These are phyloP conservation scores for Drosophila kurseongensis DNA, from an alignment of 1,140 invertebrate species.

Conservation along the genomic window DNA sequence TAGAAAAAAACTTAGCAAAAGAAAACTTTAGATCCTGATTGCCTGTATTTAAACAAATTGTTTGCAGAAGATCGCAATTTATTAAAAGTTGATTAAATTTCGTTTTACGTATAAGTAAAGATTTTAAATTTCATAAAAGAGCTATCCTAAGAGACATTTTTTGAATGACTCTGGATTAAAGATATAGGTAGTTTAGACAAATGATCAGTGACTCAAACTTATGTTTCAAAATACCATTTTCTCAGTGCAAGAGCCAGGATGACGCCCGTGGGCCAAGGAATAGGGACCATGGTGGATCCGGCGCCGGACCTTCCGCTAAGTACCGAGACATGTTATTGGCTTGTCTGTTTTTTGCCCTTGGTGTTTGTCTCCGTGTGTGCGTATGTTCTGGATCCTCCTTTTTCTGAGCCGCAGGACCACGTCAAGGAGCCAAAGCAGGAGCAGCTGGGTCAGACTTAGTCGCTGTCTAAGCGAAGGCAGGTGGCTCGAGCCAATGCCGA, in stretches of 20 bases:
- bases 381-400: slow-evolving; percentile 21
- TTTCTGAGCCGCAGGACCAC: slow-evolving; percentile 32
- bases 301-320: slow-evolving; percentile 36
- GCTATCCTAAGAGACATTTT: too few species aligned
- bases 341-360: slow-evolving; percentile 18
- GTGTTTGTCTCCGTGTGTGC: slow-evolving; percentile 4
- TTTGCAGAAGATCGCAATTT: too few species aligned
- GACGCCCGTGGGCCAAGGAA: slow-evolving; percentile 6
- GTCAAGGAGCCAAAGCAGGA: slow-evolving; percentile 2
- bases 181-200: too few species aligned
- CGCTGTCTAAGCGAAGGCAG: slow-evolving; percentile 41
- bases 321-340: slow-evolving; percentile 60
- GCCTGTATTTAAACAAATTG: too few species aligned
- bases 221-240: not conserved
- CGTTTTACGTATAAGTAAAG: too few species aligned
- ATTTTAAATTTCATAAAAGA: too few species aligned
- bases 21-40: too few species aligned
- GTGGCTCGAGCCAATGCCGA: slow-evolving; percentile 44
- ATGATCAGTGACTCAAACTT: too few species aligned
- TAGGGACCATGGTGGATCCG: not conserved
- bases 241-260: slow-evolving; percentile 1
- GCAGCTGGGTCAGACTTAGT: slow-evolving; percentile 42
- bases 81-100: too few species aligned
- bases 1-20: too few species aligned
- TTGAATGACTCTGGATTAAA: too few species aligned